These are phyloP conservation scores for Nasonia giraulti DNA, from an alignment of 1,140 invertebrate genomes.

Conservation along the genomic window DNA sequence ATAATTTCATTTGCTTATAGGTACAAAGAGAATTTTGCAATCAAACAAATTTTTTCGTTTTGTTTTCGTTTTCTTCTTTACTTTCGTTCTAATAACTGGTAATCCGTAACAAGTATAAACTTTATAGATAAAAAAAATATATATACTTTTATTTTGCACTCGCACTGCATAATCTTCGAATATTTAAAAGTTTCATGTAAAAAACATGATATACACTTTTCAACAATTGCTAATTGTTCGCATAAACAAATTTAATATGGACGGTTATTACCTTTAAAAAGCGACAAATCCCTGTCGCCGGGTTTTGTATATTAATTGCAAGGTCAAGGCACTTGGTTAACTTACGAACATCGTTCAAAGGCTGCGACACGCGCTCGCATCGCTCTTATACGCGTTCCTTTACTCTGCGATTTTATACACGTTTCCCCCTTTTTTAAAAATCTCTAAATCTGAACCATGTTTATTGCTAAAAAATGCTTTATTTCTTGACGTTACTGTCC, in stretches of 20 bases:
- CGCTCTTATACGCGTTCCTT: constrained; percentile 14
- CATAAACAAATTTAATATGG: constrained; percentile 68
- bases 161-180: constrained; percentile 54
- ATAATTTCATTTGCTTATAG: constrained; percentile 58
- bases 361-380: constrained; percentile 25
- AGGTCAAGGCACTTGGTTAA: constrained; percentile 63
- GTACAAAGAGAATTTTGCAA: constrained; percentile 63
- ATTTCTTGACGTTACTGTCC: constrained; percentile 50
- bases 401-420: constrained; percentile 35
- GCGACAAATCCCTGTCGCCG: constrained; percentile 51
- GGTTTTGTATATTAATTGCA: constrained; percentile 58
- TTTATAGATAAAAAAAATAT: constrained; percentile 69
- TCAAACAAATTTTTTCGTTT: constrained; percentile 62
- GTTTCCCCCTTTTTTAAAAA: constrained; percentile 35
- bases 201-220: constrained; percentile 60
- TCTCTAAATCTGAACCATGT: constrained; percentile 40
- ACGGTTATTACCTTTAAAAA: constrained; percentile 70
- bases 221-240: constrained; percentile 65
- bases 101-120: constrained; percentile 72
- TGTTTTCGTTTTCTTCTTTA: constrained; percentile 40
- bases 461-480: constrained; percentile 55
- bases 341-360: constrained; percentile 51
- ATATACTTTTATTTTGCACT: constrained; percentile 52
- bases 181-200: constrained; percentile 58
- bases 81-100: constrained; percentile 58